phyloP scores from a whole-genome alignment of 1,140 invertebrate species.

The Zaprionus tsacasi region DNA sequence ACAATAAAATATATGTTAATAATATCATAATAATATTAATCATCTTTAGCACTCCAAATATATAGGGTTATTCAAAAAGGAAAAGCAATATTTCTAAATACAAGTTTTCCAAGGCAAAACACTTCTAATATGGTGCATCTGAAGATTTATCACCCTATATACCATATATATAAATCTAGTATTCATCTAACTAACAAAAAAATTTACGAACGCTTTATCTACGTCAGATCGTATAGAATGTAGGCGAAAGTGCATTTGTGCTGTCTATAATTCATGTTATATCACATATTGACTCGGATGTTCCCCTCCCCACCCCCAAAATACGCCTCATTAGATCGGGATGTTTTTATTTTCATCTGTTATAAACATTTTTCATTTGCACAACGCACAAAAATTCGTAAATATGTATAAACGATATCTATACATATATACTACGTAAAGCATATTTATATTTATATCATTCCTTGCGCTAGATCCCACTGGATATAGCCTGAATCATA shows the following conservation, averaged over 20 bases:
- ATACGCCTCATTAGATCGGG: constrained; percentile 3
- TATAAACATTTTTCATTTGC: constrained; percentile 6
- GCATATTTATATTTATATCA: constrained; percentile 3
- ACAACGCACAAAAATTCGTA: background rate
- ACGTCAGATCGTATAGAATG: background rate
- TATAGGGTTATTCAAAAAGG: no score
- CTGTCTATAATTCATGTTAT: constrained; percentile 6
- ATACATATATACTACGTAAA: background rate
- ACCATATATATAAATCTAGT: no score
- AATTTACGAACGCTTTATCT: background rate
- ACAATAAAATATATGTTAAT: background rate
- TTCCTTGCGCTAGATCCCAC: background rate
- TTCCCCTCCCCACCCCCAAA: background rate
- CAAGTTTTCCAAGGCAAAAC: no score
- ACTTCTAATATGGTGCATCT: no score
- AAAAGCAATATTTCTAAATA: no score
- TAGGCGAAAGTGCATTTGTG: constrained; percentile 4
- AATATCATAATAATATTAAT: no score
- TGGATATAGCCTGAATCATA: background rate
- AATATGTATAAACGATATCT: background rate
- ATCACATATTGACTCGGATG: constrained; percentile 2
- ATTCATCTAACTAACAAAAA: background rate
- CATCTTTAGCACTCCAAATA: no score
- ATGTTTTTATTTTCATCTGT: constrained; percentile 4
- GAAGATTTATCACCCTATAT: background rate